phyloP scores from a whole-genome alignment of 2,797 vertebrate species.

The Pseudocheirus occidentalis region DNA sequence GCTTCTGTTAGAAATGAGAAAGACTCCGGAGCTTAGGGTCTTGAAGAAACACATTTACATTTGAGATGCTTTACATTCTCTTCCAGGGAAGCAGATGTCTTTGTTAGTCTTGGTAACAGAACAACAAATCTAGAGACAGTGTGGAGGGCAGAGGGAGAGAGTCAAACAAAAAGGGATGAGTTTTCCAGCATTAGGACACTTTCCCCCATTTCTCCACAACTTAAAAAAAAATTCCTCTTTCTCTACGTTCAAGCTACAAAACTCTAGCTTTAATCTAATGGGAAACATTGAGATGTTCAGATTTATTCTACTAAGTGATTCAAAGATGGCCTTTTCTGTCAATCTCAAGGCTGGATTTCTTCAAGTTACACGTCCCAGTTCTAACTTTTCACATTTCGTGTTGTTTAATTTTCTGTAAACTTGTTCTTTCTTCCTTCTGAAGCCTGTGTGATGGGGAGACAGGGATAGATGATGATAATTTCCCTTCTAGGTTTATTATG shows the following conservation, averaged over 20 bases:
- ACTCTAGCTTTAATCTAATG: background rate
- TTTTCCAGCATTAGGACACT: background rate
- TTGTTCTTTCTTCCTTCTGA: constrained; percentile 49
- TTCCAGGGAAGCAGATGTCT: background rate
- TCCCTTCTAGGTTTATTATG: constrained; percentile 15
- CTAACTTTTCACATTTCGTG: constrained; percentile 44
- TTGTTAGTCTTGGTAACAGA: background rate
- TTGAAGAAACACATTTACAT: constrained; percentile 33
- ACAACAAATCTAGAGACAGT: background rate
- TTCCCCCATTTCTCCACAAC: background rate
- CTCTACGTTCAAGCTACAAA: constrained; percentile 29
- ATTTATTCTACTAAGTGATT: constrained; percentile 51
- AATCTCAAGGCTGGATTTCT: constrained; percentile 28
- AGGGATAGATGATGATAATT: background rate
- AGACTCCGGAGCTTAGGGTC: constrained; percentile 48
- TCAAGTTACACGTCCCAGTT: constrained; percentile 7
- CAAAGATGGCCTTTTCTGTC: constrained; percentile 42
- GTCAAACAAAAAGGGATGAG: background rate
- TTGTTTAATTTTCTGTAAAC: constrained; percentile 44
- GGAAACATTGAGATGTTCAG: constrained; percentile 20
- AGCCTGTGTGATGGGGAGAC: background rate
- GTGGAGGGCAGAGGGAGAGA: background rate
- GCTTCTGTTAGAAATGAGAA: constrained; percentile 20
- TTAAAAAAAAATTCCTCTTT: background rate
- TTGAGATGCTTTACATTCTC: constrained; percentile 7